A percentile compares a stretch with the other conserved stretches of the same genome.
These are phyloP conservation scores for Phortica magna DNA, from an alignment of 2,888 invertebrate genomes.

Conservation along the genomic window DNA sequence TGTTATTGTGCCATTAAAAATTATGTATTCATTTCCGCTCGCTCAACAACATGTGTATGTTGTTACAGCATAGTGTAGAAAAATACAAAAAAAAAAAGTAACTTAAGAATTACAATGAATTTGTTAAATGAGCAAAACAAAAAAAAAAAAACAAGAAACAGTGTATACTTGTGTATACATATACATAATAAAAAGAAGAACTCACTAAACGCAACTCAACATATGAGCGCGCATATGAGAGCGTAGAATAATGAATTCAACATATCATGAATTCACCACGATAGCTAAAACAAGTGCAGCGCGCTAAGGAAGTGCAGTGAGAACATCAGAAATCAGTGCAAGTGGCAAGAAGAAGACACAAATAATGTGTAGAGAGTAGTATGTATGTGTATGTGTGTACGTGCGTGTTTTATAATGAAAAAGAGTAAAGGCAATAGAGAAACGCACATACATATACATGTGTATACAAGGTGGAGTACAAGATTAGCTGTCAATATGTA, in stretches of 20 bases:
- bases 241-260: not conserved
- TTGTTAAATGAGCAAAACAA: slow-evolving; percentile 8
- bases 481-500: not conserved
- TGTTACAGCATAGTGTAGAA: slow-evolving; percentile 22
- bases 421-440: not conserved
- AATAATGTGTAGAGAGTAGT: not conserved
- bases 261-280: not conserved
- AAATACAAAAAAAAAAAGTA: not conserved
- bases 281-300: not conserved
- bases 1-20: slow-evolving; percentile 52
- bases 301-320: not conserved
- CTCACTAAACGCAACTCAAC: not conserved
- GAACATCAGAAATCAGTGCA: not conserved
- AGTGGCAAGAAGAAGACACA: not conserved
- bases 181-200: not conserved
- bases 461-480: too few species aligned
- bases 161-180: not conserved
- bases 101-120: not conserved
- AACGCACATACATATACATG: too few species aligned
- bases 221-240: not conserved
- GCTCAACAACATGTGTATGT: slow-evolving; percentile 10
- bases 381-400: not conserved
- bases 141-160: too few species aligned
- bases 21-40: slow-evolving; percentile 57
- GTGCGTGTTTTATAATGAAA: not conserved